Conservation (phyloP, 2,797 vertebrate genomes). For the Rhinichthys osculus region DNA sequence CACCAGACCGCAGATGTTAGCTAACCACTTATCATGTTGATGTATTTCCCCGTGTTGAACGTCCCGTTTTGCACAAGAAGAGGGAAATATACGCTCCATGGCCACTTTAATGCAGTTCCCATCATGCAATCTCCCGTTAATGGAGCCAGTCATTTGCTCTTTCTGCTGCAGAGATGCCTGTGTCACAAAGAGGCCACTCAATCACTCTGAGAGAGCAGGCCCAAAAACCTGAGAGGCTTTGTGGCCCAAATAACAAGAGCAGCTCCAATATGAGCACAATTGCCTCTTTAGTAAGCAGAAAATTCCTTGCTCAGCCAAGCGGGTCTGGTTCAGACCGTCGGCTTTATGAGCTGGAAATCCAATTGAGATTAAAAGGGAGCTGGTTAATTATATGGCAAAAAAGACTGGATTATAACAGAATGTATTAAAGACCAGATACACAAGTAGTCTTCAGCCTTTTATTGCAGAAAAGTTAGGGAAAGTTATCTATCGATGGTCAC, state of each 20-base stretch:
- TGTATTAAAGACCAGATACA: slow-evolving; percentile 33
- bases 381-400: slow-evolving; percentile 9
- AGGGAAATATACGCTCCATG: slow-evolving; percentile 26
- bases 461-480: slow-evolving; percentile 46
- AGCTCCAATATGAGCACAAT: slow-evolving; percentile 57
- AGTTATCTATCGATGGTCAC: slow-evolving; percentile 19
- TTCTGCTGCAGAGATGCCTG: slow-evolving; percentile 59
- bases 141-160: slow-evolving; percentile 57
- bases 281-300: slow-evolving; percentile 58
- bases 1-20: background rate
- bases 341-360: slow-evolving; percentile 32
- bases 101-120: slow-evolving; percentile 46
- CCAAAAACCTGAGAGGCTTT: slow-evolving; percentile 57
- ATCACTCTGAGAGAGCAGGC: slow-evolving; percentile 59
- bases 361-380: slow-evolving; percentile 6
- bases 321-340: slow-evolving; percentile 27
- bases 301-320: slow-evolving; percentile 55
- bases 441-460: slow-evolving; percentile 35
- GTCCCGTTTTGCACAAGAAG: background rate
- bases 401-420: background rate
- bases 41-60: background rate
- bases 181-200: slow-evolving; percentile 64
- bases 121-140: slow-evolving; percentile 47
- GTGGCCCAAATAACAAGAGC: slow-evolving; percentile 63
- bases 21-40: background rate